Evolutionary conservation across 2,888 invertebrate genomes (phyloP).

Genomic region (Stenodera caucasica): DNA sequence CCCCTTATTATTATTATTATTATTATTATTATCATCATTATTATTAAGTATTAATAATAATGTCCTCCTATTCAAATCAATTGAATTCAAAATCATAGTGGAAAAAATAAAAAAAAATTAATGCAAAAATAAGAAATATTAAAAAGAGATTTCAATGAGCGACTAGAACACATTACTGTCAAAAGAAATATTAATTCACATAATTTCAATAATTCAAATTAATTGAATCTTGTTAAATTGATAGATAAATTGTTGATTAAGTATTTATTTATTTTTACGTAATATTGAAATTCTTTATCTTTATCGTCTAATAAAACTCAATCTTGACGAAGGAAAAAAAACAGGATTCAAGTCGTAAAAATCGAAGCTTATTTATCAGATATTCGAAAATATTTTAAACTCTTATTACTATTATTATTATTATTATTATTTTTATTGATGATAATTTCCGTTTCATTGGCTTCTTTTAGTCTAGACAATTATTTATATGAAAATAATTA

Average conservation of each 20-base stretch:
- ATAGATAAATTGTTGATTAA: too few relatives aligned
- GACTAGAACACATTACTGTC: constrained; percentile 2
- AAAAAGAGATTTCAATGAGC: background rate
- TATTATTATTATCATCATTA: too few relatives aligned
- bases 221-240: background rate
- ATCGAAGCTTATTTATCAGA: background rate
- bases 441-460: background rate
- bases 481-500: background rate
- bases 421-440: background rate
- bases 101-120: background rate
- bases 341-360: too few relatives aligned
- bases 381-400: background rate
- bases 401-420: background rate
- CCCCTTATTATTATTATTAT: background rate
- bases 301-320: too few relatives aligned
- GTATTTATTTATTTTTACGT: too few relatives aligned
- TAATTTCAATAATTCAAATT: background rate
- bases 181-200: background rate
- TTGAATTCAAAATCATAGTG: background rate
- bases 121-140: background rate
- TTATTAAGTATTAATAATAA: too few relatives aligned
- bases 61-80: too few relatives aligned
- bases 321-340: too few relatives aligned
- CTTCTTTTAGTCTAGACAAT: background rate
- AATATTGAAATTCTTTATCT: too few relatives aligned